Evolutionary conservation across 2,797 vertebrate genomes (phyloP), one percentile per base, ranked within the genome.

Genomic region (Sciurus vulgaris): DNA sequence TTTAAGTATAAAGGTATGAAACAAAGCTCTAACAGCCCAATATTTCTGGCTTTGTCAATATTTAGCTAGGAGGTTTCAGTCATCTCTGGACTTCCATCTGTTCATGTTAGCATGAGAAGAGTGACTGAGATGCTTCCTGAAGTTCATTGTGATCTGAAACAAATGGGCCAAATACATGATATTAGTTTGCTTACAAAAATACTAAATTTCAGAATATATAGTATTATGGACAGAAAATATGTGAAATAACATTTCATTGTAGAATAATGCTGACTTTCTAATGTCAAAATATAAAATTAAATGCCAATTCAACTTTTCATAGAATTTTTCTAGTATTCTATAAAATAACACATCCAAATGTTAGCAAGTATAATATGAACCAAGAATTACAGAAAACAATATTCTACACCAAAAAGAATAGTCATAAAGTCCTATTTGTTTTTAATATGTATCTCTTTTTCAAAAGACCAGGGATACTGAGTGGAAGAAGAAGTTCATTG

Each of bases 391-490:
- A 82, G 69, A 2, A n/a, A 73, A 86, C 86, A 22, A 41, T 7
- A 79, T 70, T 95, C 9, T 84, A 49, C 56, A 77, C 8, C 24
- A 83, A 88, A 86, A 72, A 47, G 33, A 35, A 49, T 28, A 54
- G 49, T 61, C 26, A 78, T 95, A 47, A 38, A 92, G 1, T 76
- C 3, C 22, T 89, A 8, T 59, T 79, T 90, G 12, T 79, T 91
- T 92, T 63, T 96, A 54, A 95, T 35, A 35, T 44, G 5, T 3
- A 28, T 82, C 8, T 97, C 35, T 96, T 92, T 97, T 76, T 91
- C 95, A 86, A 96, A 97, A 89, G 95, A 78, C 92, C 95, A 85
- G 54, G 81, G 26, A 86, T 83, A 41, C 81, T 92, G 94, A 87
- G 65, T 33, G 92, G 97, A 97, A 97, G 85, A 96, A 41, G 0